These are phyloP conservation scores for Styela clava DNA, from an alignment of 23 tunicate species.

Conservation along the genomic window DNA sequence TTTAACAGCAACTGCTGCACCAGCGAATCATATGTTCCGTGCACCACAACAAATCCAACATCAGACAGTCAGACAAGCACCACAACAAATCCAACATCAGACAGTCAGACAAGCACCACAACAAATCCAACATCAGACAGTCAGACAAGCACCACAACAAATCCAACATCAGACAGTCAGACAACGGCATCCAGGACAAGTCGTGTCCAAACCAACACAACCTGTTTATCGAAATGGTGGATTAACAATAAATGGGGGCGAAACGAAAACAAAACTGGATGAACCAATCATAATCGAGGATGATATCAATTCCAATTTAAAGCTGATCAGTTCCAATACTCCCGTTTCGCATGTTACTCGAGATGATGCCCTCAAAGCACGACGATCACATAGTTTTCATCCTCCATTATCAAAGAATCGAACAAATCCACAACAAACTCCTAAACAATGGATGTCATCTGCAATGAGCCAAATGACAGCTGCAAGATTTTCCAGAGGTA, in stretches of 20 bases:
- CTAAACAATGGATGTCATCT: not conserved
- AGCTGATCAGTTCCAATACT: not conserved
- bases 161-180: not conserved
- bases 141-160: not conserved
- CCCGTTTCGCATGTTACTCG: not conserved
- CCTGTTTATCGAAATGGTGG: constrained; percentile 31
- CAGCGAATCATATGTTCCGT: too few relatives aligned
- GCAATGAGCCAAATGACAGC: not conserved
- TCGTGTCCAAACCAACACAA: not conserved
- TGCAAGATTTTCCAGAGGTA: not conserved
- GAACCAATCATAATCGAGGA: constrained; percentile 30
- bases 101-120: too few relatives aligned
- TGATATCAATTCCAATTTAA: not conserved
- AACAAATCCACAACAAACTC: not conserved
- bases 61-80: too few relatives aligned
- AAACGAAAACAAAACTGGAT: constrained; percentile 5
- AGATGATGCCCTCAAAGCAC: not conserved
- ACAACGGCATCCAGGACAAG: not conserved
- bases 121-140: too few relatives aligned
- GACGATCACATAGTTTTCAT: constrained; percentile 18
- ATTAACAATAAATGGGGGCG: not conserved
- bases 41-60: too few relatives aligned
- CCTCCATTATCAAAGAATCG: constrained; percentile 31
- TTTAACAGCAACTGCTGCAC: too few relatives aligned
- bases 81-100: too few relatives aligned